Base-by-base conservation (phyloP, 2,888 invertebrate species). In the Dicyrtomina minuta region DNA sequence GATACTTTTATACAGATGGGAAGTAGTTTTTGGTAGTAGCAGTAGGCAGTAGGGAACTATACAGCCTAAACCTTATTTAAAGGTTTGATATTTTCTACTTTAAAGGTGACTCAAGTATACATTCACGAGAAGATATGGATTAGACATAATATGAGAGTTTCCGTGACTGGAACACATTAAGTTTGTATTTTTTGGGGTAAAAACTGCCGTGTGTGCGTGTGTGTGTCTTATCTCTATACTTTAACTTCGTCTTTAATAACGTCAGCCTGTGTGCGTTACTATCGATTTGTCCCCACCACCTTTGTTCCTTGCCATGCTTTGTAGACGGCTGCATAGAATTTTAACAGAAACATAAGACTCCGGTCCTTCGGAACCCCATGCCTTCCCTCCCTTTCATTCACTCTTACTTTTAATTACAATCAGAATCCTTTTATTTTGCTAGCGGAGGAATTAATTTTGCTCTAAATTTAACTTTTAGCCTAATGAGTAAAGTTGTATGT, bases 111-210 rank as follows among this genome's bases (percentile, higher is more conserved):
- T 62, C 49, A 33, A 49, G 61, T 44, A 10, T 61, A 24, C 27
- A 46, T 61, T 6, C 22, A 56, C 20, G 33, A 59, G 33, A 66
- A 66, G 67, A 67, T 67, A 67, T 67, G 67, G 67, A 67, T 67
- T 67, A 67, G 67, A 62, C 61, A 60, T 68, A 66, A 69, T 66
- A 68, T 55, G 69, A 69, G 61, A 67, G 65, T 66, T 72, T 71
- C 71, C 74, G 74, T 74, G 74, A 74, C 74, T 74, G 70, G 68
- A 71, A 68, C 68, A 72, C 73, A 74, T 74, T 74, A 74, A 74
- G 73, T 64, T 67, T 62, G 68, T 68, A 68, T 68, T 68, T 68
- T 68, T 68, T 68, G 55, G 62, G 62, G 55, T 44, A 61, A 68
- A 68, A 68, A 68, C 56, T 68, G 65, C 55, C 56, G 55, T 65